A percentile compares a stretch with the other conserved stretches of the same genome.
Evolutionary conservation across 2,888 invertebrate genomes (phyloP).

Genomic region (Drosophila paracracens): DNA sequence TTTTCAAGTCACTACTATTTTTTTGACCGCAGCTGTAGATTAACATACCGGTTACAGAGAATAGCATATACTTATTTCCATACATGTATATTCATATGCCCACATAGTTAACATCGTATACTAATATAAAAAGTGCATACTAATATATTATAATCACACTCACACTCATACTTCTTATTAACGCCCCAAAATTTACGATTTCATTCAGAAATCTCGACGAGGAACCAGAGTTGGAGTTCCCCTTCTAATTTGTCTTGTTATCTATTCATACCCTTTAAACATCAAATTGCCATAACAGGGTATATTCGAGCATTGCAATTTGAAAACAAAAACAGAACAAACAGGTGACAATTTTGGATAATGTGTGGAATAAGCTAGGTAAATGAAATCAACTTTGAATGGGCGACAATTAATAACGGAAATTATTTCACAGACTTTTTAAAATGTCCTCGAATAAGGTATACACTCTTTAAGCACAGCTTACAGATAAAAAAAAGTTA

Average conservation of each 20-base stretch:
- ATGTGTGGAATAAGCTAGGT: not conserved
- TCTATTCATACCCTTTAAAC: not conserved
- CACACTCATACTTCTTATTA: conserved; percentile 31
- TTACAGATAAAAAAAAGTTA: too few relatives aligned
- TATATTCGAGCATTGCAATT: not conserved
- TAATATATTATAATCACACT: conserved; percentile 53
- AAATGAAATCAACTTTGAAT: not conserved
- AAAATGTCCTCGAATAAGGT: not conserved
- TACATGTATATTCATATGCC: not conserved
- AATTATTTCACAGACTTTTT: not conserved
- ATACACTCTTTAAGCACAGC: not conserved
- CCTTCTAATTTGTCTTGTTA: not conserved
- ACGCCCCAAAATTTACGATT: conserved; percentile 52
- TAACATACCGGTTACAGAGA: conserved; percentile 39
- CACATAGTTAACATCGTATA: conserved; percentile 10
- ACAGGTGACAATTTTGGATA: not conserved
- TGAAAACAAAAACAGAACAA: not conserved
- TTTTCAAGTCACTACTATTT: not conserved
- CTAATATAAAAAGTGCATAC: conserved; percentile 13
- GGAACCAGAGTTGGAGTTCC: not conserved
- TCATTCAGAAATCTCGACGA: conserved; percentile 45
- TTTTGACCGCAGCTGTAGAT: not conserved
- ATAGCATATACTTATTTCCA: conserved; percentile 14
- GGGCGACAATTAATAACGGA: not conserved
- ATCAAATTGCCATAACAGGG: not conserved